These are phyloP conservation scores for Mamestra brassicae DNA, from an alignment of 2,888 invertebrate genomes.

Conservation along the genomic window DNA sequence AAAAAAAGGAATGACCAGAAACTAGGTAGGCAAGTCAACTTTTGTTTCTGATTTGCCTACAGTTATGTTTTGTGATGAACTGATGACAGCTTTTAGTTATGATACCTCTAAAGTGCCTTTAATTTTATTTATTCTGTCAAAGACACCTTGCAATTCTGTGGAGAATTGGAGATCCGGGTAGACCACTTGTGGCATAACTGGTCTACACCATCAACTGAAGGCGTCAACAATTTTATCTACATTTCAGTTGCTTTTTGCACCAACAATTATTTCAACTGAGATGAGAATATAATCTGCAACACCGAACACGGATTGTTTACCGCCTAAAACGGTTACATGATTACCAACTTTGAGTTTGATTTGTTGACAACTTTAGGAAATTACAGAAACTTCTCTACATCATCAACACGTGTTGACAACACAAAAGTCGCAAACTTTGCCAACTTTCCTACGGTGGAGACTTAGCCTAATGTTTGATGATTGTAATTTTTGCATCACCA, in stretches of 20 bases:
- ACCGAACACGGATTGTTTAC: not conserved
- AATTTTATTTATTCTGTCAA: no score
- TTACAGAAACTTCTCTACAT: not conserved
- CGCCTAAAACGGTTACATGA: not conserved
- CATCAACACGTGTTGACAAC: not conserved
- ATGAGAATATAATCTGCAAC: not conserved
- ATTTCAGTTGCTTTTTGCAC: not conserved
- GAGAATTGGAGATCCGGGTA: not conserved
- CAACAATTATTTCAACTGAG: not conserved
- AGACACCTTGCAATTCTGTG: not conserved
- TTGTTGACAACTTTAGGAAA: not conserved
- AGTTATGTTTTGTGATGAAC: no score
- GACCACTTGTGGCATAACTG: no score
- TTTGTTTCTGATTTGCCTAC: no score
- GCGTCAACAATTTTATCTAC: not conserved
- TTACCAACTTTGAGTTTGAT: not conserved
- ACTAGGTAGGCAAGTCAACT: no score
- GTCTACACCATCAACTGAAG: no score
- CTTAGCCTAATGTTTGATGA: not conserved
- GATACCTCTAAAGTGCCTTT: no score
- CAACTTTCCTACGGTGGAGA: not conserved
- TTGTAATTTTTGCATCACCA: constrained; percentile 36
- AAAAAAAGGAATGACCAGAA: no score
- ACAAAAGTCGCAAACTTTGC: not conserved
- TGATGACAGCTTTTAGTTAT: no score